phyloP scores from a whole-genome alignment of 2,113 vertebrate species.

The Embiotoca jacksoni region DNA sequence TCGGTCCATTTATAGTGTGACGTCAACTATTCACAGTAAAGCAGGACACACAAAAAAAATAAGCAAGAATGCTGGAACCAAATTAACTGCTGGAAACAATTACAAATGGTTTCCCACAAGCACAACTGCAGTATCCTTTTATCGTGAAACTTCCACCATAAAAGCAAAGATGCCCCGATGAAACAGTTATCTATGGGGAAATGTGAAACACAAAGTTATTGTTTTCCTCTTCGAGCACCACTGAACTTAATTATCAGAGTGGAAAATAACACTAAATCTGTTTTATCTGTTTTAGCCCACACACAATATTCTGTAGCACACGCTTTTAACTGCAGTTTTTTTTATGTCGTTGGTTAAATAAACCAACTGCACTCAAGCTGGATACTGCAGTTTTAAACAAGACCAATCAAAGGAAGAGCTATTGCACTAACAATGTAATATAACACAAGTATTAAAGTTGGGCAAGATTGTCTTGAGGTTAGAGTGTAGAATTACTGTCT shows the following conservation, averaged over 20 bases:
- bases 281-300: too few relatives aligned
- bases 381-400: background rate
- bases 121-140: slow-evolving; percentile 47
- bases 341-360: background rate
- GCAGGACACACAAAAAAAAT: slow-evolving; percentile 31
- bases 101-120: slow-evolving; percentile 61
- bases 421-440: background rate
- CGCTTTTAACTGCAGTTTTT: background rate
- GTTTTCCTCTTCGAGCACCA: slow-evolving; percentile 10
- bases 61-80: slow-evolving; percentile 51
- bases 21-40: slow-evolving; percentile 35
- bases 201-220: slow-evolving; percentile 13
- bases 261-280: background rate
- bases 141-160: slow-evolving; percentile 38
- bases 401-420: background rate
- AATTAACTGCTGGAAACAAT: slow-evolving; percentile 75
- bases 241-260: background rate
- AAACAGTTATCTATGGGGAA: slow-evolving; percentile 27
- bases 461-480: slow-evolving; percentile 2
- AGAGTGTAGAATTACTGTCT: slow-evolving; percentile 15
- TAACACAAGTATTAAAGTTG: background rate
- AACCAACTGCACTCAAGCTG: background rate
- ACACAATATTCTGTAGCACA: background rate
- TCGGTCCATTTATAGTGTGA: slow-evolving; percentile 35
- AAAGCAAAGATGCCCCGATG: slow-evolving; percentile 28